These are phyloP conservation scores for Strix aluco DNA, from an alignment of 2,113 vertebrate species.

Conservation along the genomic window DNA sequence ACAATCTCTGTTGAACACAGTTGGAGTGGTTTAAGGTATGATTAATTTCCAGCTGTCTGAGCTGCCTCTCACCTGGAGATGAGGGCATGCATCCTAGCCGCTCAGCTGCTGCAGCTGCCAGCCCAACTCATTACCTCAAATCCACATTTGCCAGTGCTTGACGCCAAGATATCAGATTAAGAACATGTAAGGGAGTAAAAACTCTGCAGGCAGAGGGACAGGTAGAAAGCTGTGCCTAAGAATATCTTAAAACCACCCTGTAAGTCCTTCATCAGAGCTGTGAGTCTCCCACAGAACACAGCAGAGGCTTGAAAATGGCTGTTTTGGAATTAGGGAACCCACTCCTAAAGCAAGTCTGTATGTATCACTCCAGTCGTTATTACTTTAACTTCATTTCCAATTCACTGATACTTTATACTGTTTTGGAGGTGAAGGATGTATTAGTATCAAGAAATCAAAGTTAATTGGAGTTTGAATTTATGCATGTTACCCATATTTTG, in stretches of 20 bases:
- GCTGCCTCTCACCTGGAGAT: conserved; percentile 43
- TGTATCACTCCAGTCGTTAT: not conserved
- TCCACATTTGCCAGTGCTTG: not conserved
- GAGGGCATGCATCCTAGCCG: not conserved
- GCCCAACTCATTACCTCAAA: not conserved
- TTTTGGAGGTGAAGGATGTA: not conserved
- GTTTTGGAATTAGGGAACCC: not conserved
- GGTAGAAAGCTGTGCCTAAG: not conserved
- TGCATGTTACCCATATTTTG: not conserved
- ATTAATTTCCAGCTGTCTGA: conserved; percentile 57
- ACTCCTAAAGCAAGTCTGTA: not conserved
- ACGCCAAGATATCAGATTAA: not conserved
- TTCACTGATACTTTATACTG: not conserved
- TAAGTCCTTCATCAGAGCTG: not conserved
- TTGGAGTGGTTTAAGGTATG: conserved; percentile 24
- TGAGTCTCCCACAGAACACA: not conserved
- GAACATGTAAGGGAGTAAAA: not conserved
- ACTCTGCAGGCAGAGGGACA: not conserved
- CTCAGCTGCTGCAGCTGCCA: conserved; percentile 26
- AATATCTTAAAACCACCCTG: not conserved
- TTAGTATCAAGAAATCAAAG: not conserved
- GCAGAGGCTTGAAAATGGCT: not conserved
- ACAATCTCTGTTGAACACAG: not conserved
- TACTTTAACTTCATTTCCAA: not conserved
- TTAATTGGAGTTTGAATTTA: not conserved